Percentiles rank a stretch among this genome's conserved stretches.
phyloP scores from a whole-genome alignment of 2,113 vertebrate genomes.

The Esox niger region DNA sequence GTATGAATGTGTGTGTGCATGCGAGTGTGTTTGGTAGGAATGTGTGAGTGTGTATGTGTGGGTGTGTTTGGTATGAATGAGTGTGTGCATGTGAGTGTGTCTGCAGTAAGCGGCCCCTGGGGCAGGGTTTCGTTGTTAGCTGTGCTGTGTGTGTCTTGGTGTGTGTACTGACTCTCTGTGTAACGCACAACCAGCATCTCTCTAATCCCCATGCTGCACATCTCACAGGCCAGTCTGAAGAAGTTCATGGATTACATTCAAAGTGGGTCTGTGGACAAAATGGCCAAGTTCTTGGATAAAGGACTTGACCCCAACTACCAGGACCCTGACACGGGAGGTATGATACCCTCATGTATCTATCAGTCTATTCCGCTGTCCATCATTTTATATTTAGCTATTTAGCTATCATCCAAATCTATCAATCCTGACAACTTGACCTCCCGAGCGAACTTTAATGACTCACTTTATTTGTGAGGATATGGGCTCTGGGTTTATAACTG shows the following conservation, averaged over 20 bases:
- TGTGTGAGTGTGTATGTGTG: constrained; percentile 4
- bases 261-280: constrained; percentile 83
- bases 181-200: not conserved
- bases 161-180: not conserved
- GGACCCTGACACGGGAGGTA: constrained; percentile 86
- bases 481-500: not conserved
- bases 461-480: not conserved
- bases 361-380: not conserved
- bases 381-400: not conserved
- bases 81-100: not conserved
- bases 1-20: not conserved
- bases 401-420: too few species aligned
- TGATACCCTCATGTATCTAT: constrained; percentile 19
- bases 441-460: not conserved
- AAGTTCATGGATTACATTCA: constrained; percentile 91
- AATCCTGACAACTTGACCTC: not conserved
- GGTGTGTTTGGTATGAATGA: constrained; percentile 4
- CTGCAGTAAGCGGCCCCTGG: constrained; percentile 1
- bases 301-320: constrained; percentile 92
- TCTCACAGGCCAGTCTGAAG: constrained; percentile 83
- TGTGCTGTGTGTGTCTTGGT: not conserved
- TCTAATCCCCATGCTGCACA: not conserved
- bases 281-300: constrained; percentile 86
- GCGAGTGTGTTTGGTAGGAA: not conserved
- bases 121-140: not conserved